Conservation (phyloP, 2,888 invertebrate species). For the Allolobophora icterica region DNA sequence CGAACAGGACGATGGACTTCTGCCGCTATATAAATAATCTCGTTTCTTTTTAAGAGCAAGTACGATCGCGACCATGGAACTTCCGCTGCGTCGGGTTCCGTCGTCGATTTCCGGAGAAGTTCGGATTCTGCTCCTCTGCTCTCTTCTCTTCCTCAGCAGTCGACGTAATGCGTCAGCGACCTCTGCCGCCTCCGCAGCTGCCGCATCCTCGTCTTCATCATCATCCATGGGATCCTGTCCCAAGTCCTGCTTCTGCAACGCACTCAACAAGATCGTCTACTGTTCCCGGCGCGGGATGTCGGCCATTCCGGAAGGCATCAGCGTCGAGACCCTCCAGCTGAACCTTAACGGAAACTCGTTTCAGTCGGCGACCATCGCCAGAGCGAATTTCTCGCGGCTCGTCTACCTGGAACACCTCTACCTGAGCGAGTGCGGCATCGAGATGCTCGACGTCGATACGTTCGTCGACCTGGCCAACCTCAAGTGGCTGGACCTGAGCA, state of each 20-base stretch:
- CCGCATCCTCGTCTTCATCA: neutral
- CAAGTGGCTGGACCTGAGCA: slow-evolving; percentile 61
- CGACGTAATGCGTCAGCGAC: neutral
- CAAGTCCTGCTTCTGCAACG: slow-evolving; percentile 60
- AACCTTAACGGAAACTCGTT: slow-evolving; percentile 62
- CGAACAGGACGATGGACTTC: no score
- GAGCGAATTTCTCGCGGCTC: slow-evolving; percentile 59
- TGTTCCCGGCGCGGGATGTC: slow-evolving; percentile 58
- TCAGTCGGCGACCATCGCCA: slow-evolving; percentile 52
- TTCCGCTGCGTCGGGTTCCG: no score
- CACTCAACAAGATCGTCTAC: slow-evolving; percentile 58
- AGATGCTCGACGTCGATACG: slow-evolving; percentile 59
- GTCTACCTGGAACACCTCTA: slow-evolving; percentile 58
- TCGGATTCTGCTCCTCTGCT: neutral
- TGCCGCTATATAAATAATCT: no score
- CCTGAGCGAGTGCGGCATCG: slow-evolving; percentile 60
- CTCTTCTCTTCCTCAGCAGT: slow-evolving; percentile 4
- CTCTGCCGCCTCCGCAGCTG: neutral
- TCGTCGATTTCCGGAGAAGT: no score
- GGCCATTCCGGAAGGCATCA: slow-evolving; percentile 58
- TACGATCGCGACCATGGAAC: no score
- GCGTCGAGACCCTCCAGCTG: slow-evolving; percentile 57
- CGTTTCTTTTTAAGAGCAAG: no score
- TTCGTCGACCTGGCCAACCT: slow-evolving; percentile 59
- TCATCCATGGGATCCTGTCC: slow-evolving; percentile 52